Percentiles rank a stretch among this genome's conserved stretches.
These are phyloP conservation scores for Caradrina clavipalpis DNA, from an alignment of 2,888 invertebrate species.

Conservation along the genomic window DNA sequence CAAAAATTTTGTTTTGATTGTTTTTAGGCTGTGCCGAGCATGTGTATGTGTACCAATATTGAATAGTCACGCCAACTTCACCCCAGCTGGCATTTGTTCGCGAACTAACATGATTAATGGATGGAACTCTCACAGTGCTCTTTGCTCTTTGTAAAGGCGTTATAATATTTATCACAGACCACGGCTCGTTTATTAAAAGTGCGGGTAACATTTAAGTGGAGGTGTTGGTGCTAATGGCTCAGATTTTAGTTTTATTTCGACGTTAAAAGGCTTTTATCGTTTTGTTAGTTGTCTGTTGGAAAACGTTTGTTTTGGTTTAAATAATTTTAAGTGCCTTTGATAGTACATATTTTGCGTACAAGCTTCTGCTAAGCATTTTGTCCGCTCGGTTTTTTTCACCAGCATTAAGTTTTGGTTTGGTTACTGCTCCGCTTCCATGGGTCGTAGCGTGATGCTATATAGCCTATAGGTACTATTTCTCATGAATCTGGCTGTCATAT, in stretches of 20 bases:
- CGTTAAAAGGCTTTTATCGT: constrained; percentile 39
- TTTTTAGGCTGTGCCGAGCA: constrained; percentile 59
- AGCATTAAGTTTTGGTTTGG: no score
- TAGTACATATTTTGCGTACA: no score
- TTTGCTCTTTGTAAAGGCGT: constrained; percentile 74
- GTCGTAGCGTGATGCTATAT: no score
- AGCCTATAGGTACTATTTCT: no score
- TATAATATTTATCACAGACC: constrained; percentile 70
- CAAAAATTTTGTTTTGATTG: constrained; percentile 8
- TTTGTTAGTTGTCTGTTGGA: constrained; percentile 5
- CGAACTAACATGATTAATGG: constrained; percentile 83
- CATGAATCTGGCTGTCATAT: no score
- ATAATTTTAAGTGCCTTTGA: not conserved
- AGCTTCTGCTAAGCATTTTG: no score
- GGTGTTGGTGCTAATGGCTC: constrained; percentile 46
- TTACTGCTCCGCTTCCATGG: no score
- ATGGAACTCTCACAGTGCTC: constrained; percentile 75
- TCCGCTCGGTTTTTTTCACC: no score
- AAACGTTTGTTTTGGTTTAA: not conserved
- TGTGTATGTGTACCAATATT: constrained; percentile 70
- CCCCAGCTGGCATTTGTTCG: constrained; percentile 79
- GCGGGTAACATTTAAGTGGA: constrained; percentile 56
- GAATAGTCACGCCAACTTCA: constrained; percentile 73
- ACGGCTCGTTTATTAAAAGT: constrained; percentile 66
- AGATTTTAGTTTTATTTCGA: constrained; percentile 38